Evolutionary conservation across 2,113 vertebrate genomes (phyloP).

Genomic region (Nanger granti): DNA sequence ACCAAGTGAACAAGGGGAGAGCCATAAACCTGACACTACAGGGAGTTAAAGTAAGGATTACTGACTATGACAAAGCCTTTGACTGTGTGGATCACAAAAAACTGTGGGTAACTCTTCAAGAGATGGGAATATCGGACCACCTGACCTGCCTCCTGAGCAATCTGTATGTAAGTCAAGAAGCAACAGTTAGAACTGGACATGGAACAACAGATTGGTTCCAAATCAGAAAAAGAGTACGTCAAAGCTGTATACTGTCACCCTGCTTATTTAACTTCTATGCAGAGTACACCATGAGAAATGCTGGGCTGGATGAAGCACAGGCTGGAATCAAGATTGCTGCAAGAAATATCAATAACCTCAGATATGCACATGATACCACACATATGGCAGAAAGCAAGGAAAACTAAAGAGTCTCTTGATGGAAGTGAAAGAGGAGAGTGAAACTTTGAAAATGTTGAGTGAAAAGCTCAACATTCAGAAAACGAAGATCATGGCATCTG

Average conservation of each 20-base stretch:
- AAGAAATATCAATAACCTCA: background rate
- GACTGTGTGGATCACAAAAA: background rate
- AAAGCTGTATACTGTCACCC: background rate
- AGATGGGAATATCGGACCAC: background rate
- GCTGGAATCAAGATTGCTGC: background rate
- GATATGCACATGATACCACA: background rate
- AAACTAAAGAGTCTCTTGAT: background rate
- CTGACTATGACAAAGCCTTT: background rate
- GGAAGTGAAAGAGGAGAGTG: background rate
- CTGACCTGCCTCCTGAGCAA: background rate
- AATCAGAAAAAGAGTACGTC: background rate
- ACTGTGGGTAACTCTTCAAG: background rate
- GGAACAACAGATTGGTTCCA: background rate
- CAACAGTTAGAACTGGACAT: background rate
- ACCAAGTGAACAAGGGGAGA: background rate
- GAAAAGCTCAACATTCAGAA: background rate
- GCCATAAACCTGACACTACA: background rate
- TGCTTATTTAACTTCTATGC: background rate
- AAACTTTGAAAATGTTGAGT: background rate
- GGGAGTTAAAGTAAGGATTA: background rate
- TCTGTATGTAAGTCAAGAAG: background rate
- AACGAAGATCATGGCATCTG: background rate
- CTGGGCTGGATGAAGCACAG: background rate
- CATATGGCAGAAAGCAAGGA: background rate
- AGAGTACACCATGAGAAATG: background rate